phyloP scores from a whole-genome alignment of 2,113 vertebrate species.

The Odocoileus virginianus region DNA sequence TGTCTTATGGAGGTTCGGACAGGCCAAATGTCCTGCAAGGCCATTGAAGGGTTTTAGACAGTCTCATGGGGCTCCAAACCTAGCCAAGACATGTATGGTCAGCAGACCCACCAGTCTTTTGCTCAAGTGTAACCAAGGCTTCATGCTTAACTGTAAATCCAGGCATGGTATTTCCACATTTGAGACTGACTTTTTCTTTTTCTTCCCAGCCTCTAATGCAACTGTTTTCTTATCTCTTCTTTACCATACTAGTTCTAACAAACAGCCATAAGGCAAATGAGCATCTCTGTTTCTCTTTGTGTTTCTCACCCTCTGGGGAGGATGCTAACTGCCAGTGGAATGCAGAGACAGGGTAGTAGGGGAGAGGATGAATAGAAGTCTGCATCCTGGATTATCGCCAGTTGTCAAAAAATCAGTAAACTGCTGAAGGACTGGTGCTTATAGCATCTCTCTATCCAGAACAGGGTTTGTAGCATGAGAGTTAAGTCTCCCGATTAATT shows the following conservation, averaged over 20 bases:
- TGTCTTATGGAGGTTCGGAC: not conserved
- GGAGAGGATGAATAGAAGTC: not conserved
- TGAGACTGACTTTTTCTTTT: not conserved
- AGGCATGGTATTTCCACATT: not conserved
- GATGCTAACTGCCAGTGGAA: not conserved
- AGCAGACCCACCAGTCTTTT: no score
- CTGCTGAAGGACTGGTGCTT: no score
- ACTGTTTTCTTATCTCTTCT: not conserved
- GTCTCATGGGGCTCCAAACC: accelerated
- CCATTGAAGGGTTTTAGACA: not conserved
- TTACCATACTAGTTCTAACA: not conserved
- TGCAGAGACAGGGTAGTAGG: not conserved
- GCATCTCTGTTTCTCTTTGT: not conserved
- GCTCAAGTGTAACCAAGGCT: not conserved
- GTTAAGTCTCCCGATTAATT: not conserved
- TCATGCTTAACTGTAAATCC: not conserved
- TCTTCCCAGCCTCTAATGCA: not conserved
- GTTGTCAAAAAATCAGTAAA: not conserved
- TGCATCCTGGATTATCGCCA: not conserved
- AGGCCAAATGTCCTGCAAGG: not conserved
- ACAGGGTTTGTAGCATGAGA: not conserved
- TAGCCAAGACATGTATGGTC: not conserved
- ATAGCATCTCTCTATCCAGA: not conserved
- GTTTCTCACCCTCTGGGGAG: not conserved
- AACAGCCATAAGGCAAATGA: not conserved